Conservation (phyloP, 2,113 vertebrate genomes). For the Sinocyclocheilus maitianheensis region DNA sequence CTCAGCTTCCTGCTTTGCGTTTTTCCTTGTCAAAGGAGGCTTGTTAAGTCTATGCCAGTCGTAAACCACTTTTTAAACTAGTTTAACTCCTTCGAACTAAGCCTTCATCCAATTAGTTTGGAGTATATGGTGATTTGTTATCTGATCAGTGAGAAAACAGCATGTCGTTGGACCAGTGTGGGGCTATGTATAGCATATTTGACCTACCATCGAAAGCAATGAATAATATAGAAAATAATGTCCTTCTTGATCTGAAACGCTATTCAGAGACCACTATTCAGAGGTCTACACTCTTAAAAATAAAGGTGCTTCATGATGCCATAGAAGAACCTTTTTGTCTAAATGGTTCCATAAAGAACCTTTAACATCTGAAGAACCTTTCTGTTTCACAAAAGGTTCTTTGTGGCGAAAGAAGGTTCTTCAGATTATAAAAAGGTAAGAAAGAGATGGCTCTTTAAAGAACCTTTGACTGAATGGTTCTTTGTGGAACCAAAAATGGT, state of each 20-base stretch:
- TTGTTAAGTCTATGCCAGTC: conserved; percentile 37
- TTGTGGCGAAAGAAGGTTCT: too few relatives aligned
- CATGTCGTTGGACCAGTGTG: conserved; percentile 35
- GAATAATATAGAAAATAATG: conserved; percentile 52
- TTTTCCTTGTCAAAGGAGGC: conserved; percentile 37
- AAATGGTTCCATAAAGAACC: too few relatives aligned
- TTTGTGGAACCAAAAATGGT: too few relatives aligned
- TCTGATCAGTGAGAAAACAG: conserved; percentile 43
- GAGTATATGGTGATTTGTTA: conserved; percentile 54
- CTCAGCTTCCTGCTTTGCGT: conserved; percentile 43
- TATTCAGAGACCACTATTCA: conserved; percentile 39
- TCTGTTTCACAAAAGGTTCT: too few relatives aligned
- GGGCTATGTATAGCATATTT: conserved; percentile 22
- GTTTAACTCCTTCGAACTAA: conserved; percentile 44
- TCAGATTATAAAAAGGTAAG: too few relatives aligned
- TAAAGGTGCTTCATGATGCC: too few relatives aligned
- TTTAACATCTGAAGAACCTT: too few relatives aligned
- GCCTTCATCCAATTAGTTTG: conserved; percentile 56
- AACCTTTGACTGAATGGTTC: too few relatives aligned
- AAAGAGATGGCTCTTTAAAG: too few relatives aligned
- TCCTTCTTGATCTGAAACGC: conserved; percentile 44
- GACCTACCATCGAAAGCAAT: conserved; percentile 36
- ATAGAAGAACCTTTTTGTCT: too few relatives aligned
- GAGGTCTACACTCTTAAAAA: too few relatives aligned
- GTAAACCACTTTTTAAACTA: conserved; percentile 44